These are phyloP conservation scores for Scolopax rusticola DNA, from an alignment of 2,797 vertebrate genomes.

Conservation along the genomic window DNA sequence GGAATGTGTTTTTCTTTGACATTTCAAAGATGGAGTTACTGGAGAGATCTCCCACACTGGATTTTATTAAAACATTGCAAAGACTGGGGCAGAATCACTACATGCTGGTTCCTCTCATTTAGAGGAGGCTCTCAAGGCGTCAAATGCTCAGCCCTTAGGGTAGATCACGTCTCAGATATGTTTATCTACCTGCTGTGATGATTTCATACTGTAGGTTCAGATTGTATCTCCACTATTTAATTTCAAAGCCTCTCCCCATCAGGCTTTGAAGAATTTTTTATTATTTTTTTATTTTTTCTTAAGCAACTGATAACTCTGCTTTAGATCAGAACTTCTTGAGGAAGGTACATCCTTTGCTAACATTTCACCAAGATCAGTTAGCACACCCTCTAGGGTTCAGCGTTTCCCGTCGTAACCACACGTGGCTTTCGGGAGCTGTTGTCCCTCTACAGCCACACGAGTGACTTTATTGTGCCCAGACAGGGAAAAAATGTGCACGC, in stretches of 20 bases:
- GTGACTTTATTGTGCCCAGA: not conserved
- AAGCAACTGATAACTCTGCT: not conserved
- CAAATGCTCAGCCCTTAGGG: constrained; percentile 58
- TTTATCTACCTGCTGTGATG: constrained; percentile 59
- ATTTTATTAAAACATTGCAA: not conserved
- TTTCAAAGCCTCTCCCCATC: constrained; percentile 59
- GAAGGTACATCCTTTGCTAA: not conserved
- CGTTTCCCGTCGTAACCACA: rapidly evolving
- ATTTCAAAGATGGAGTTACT: not conserved
- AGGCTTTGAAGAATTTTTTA: constrained; percentile 47
- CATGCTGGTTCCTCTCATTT: not conserved
- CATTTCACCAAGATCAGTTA: not conserved
- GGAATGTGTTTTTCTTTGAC: not conserved
- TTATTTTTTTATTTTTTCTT: not conserved
- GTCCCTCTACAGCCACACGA: not conserved
- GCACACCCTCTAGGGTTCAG: not conserved
- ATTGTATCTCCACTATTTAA: constrained; percentile 58
- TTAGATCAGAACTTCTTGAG: not conserved
- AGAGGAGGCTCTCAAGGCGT: constrained; percentile 10
- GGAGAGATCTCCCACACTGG: constrained; percentile 5
- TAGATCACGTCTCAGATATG: constrained; percentile 33
- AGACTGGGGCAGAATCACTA: not conserved
- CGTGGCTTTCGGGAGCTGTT: not conserved
- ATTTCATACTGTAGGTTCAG: constrained; percentile 61
- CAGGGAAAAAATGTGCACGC: not conserved